phyloP scores from a whole-genome alignment of 2,797 vertebrate genomes.

The Epinephelus malabaricus region DNA sequence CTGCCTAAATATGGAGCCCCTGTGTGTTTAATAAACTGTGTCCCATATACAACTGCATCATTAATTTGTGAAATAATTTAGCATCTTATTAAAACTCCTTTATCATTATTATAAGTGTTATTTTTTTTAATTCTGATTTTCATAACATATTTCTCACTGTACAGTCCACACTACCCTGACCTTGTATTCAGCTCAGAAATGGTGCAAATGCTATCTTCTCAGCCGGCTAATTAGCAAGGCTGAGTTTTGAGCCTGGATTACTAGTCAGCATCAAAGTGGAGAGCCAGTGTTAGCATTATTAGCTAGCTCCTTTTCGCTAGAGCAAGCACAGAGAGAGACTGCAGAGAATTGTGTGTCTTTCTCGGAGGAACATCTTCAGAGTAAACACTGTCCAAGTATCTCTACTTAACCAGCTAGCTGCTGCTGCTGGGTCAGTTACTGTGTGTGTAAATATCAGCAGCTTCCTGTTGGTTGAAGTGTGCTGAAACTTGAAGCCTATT shows the following conservation, averaged over 20 bases:
- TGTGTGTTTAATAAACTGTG: not conserved
- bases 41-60: not conserved
- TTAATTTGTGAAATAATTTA: not conserved
- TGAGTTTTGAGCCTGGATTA: not conserved
- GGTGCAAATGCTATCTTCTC: not conserved
- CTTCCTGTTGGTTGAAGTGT: not conserved
- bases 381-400: not conserved
- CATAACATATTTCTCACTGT: not conserved
- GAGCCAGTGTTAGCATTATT: not conserved
- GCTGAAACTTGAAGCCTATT: too few species aligned
- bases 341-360: not conserved
- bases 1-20: slow-evolving; percentile 60
- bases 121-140: not conserved
- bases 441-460: not conserved
- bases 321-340: not conserved
- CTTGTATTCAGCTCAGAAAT: not conserved
- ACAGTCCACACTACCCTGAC: not conserved
- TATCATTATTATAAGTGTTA: not conserved
- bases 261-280: not conserved
- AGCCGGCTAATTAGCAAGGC: not conserved
- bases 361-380: not conserved
- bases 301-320: not conserved
- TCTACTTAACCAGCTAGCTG: not conserved
- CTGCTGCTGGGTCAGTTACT: not conserved
- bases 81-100: not conserved